phyloP scores from a whole-genome alignment of 2,888 invertebrate species.

The Spisula subtruncata region DNA sequence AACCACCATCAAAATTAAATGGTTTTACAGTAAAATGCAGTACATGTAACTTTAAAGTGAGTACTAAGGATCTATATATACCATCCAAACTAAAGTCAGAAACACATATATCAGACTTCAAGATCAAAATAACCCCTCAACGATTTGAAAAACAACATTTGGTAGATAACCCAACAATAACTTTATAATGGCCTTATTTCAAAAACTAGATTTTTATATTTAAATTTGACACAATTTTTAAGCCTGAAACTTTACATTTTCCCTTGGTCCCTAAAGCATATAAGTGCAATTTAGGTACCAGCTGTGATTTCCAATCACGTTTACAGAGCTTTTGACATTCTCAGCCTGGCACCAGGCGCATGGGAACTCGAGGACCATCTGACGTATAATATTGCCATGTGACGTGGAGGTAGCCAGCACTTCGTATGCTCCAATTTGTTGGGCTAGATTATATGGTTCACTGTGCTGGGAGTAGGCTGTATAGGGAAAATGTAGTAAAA shows the following conservation, averaged over 20 bases:
- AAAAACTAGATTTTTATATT: too few species aligned
- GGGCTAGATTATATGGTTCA: slow-evolving; percentile 85
- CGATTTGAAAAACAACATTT: not conserved
- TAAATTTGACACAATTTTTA: not conserved
- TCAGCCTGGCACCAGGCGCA: slow-evolving; percentile 84
- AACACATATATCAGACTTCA: not conserved
- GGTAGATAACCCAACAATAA: too few species aligned
- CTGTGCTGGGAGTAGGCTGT: slow-evolving; percentile 66
- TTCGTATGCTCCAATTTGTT: slow-evolving; percentile 86
- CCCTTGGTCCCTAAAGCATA: not conserved
- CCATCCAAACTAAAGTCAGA: not conserved
- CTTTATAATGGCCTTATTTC: too few species aligned
- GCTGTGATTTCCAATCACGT: slow-evolving; percentile 81
- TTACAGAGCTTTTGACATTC: slow-evolving; percentile 72
- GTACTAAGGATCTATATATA: too few species aligned
- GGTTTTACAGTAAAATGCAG: too few species aligned
- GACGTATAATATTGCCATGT: slow-evolving; percentile 82
- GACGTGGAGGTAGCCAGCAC: slow-evolving; percentile 68
- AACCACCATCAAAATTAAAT: too few species aligned
- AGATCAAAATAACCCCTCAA: not conserved
- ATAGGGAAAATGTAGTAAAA: not conserved
- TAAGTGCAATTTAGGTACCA: slow-evolving; percentile 78
- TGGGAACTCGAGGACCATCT: slow-evolving; percentile 82
- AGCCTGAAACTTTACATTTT: not conserved
- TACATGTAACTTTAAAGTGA: too few species aligned